A percentile compares a stretch with the other conserved stretches of the same genome.
Conservation (phyloP, 2,888 invertebrate species). For the Ellobium chinense region DNA sequence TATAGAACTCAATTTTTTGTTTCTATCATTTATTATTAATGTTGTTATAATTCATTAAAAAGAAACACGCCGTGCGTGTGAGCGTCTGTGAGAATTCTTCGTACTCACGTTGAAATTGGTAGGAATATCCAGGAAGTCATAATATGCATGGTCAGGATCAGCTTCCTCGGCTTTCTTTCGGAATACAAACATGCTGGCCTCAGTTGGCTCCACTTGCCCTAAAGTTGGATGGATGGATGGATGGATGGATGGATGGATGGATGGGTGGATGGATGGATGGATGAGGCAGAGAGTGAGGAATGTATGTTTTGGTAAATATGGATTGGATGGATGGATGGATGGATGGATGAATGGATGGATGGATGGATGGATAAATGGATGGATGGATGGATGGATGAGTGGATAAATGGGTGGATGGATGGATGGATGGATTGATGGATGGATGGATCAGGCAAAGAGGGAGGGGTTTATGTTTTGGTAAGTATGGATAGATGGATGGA, state of each 20-base stretch:
- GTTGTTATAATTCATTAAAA: too few relatives aligned
- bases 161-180: not conserved
- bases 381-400: not conserved
- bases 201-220: not conserved
- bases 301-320: too few relatives aligned
- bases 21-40: too few relatives aligned
- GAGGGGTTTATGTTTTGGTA: too few relatives aligned
- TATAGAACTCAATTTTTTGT: too few relatives aligned
- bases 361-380: not conserved
- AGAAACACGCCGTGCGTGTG: too few relatives aligned
- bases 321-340: not conserved
- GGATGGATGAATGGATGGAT: not conserved
- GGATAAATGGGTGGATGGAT: not conserved
- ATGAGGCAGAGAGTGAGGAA: not conserved
- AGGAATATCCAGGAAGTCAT: conserved; percentile 14
- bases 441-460: not conserved
- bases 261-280: not conserved
- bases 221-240: not conserved
- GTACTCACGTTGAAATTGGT: not conserved
- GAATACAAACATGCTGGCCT: not conserved
- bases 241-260: not conserved
- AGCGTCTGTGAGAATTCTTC: too few relatives aligned
- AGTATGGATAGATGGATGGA: not conserved
- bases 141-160: not conserved
- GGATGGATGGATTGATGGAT: not conserved